Evolutionary conservation across 2,888 invertebrate genomes (phyloP), one percentile per base, ranked within the genome.

Genomic region (Oscheius sp.): DNA sequence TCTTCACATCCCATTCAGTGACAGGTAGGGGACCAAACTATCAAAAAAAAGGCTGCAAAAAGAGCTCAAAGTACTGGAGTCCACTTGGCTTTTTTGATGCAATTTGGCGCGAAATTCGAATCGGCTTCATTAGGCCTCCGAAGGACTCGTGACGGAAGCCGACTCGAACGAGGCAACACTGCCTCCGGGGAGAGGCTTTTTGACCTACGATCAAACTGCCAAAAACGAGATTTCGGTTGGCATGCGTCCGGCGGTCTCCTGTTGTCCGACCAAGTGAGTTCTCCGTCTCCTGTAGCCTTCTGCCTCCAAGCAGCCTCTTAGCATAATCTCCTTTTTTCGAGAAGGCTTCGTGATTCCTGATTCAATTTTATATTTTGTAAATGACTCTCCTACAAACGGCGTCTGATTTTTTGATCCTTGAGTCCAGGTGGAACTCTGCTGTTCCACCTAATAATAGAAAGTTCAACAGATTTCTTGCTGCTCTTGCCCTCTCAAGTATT

Each of bases 71-170:
- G 15, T 17, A 3, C 17, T 20, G 5, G 17, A 23, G 20, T 20
- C 25, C 48, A 15, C 3, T 48, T 20, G 12, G 23, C 25, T 17
- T 61, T 61, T 61, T 61, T 61, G 25, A 61, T 42, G 12, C 61
- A 61, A 61, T 61, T 61, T 61, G 61, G 45, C 61, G 45, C 61
- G 61, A 61, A 61, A 61, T 61, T 61, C 61, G 61, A 61, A 61
- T 61, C 61, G 27, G 61, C 61, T 61, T 61, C 61, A 61, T 61
- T 61, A 61, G 61, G 23, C n/a, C n/a, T 17, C 42, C 42, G 42
- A 42, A 42, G 42, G 17, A 17, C 48, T 48, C 48, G 53, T 34
- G 61, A 45, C 61, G 27, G 61, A 42, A 39, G 42, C 42, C 45
- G 45, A n/a, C 42, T 42, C 33, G 25, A 17, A 15, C n/a, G 29